Base-by-base conservation (phyloP, 2,113 vertebrate genomes). In the Geothlypis trichas region DNA sequence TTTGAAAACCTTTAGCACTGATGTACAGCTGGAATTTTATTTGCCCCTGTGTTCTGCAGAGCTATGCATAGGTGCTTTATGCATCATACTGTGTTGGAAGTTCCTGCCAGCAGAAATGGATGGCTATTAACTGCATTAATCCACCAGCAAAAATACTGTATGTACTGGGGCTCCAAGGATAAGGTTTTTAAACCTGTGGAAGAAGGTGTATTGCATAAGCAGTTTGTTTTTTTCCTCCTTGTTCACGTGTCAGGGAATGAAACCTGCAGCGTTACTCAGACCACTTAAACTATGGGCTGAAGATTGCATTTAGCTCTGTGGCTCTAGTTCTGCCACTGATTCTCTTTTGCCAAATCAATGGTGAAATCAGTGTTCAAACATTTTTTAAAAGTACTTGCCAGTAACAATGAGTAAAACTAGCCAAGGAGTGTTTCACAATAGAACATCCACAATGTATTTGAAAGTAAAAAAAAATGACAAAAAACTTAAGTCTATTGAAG, bases 191-290 rank as follows among this genome's bases (percentile, higher is more conserved):
- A 84, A 11, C 13, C 14, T 33, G 22, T 73, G 9, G 15, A 23
- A 37, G 9, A 33, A 71, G 23, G 15, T 83, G 11, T 84, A 15
- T 1, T 35, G 30, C 23, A 54, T 55, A 28, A 73, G 23, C 9
- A 68, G 33, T 16, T 4, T 4, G 0, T 7, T 63, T 63, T 63
- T 51, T 62, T 58, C 12, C 1, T 15, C 17, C 11, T 66, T 4
- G 3, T 47, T 79, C 7, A 35, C 10, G 6, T 65, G 16, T 30
- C 7, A 20, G 24, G 24, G 37, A 71, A 74, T 17, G 7, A 80
- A 73, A 89, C 26, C 30, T 65, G 6, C 10, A 51, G 31, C 39
- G 18, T 14, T 66, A 5, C 42, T 47, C 15, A 58, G 37, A n/a
- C 8, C 13, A 19, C 27, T 55, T 28, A 44, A 7, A 30, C 55